A percentile compares a stretch with the other conserved stretches of the same genome.
Conservation (phyloP, 2,113 vertebrate genomes). For the Pyrgilauda ruficollis region DNA sequence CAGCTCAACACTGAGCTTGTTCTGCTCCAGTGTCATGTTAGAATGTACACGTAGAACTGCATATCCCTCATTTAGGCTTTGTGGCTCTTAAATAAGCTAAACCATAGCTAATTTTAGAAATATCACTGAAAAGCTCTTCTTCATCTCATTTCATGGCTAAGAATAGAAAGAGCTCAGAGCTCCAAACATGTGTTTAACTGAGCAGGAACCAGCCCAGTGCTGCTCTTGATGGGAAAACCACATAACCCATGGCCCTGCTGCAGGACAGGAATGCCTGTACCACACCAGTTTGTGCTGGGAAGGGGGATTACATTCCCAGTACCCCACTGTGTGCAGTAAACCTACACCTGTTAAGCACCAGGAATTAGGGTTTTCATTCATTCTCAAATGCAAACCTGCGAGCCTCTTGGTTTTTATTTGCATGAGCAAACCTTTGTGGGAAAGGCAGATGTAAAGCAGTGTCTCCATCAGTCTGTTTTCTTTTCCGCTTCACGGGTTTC, state of each 20-base stretch:
- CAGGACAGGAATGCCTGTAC: background rate
- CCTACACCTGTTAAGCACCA: background rate
- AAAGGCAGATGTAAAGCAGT: background rate
- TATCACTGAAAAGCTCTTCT: background rate
- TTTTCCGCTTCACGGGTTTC: background rate
- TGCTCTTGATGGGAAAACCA: background rate
- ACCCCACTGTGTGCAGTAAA: background rate
- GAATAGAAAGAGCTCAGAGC: background rate
- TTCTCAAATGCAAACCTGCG: background rate
- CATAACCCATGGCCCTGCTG: background rate
- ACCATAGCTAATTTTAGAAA: background rate
- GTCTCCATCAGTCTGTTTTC: background rate
- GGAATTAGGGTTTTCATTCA: background rate
- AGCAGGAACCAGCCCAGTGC: background rate
- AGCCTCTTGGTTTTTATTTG: conserved; percentile 15
- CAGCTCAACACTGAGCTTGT: background rate
- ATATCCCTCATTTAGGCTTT: background rate
- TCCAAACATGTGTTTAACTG: background rate
- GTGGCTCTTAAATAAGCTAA: conserved; percentile 1
- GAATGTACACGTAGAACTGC: background rate
- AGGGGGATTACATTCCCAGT: background rate
- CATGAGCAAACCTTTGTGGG: conserved; percentile 14
- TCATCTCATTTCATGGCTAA: background rate
- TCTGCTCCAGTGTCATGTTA: background rate
- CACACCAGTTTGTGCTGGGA: background rate